Evolutionary conservation across 2,113 vertebrate species (phyloP), one percentile per base, ranked within the genome.

Genomic region (Ophthalmolycus amberensis): DNA sequence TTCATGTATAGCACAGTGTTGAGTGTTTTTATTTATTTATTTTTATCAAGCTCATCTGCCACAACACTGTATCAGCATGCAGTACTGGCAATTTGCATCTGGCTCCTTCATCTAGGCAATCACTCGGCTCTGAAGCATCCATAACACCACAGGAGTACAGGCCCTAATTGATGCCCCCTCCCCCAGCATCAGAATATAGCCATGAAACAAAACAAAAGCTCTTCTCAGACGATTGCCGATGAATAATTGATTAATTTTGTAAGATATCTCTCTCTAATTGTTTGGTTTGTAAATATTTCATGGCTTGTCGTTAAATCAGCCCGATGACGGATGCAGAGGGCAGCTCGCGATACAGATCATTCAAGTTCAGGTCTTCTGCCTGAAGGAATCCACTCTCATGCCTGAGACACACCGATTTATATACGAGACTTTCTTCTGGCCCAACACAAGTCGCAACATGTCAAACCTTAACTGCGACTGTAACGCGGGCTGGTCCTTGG

Each of bases 251-350:
- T 91, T 75, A 75, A 91, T 90, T 90, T 92, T 86, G 89, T 92
- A 91, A 92, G 93, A 93, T 92, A 90, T 90, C 69, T 85, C 86
- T 88, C 89, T 91, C 91, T 93, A 93, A 94, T 94, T 92, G 93
- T 94, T 95, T 92, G 72, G 87, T 91, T 89, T 83, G 86, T 95
- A 86, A 93, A 95, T 93, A 93, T 94, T 94, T 94, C 67, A 94
- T 94, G 91, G 80, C 64, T 15, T 77, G 85, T 83, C 75, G 75
- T 94, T 91, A 92, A 91, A 85, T 90, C 86, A 74, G 73, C 62
- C 68, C 48, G 73, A 86, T 88, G 85, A 83, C 72, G 82, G 83
- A 74, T 69, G 83, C 82, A 85, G 79, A 88, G 84, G 83, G 66
- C 82, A 75, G 67, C 73, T 40, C 65, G 58, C 12, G 79, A 79